Evolutionary conservation across 2,888 invertebrate species (phyloP), one percentile per base, ranked within the genome.

Genomic region (Danaus chrysippus): DNA sequence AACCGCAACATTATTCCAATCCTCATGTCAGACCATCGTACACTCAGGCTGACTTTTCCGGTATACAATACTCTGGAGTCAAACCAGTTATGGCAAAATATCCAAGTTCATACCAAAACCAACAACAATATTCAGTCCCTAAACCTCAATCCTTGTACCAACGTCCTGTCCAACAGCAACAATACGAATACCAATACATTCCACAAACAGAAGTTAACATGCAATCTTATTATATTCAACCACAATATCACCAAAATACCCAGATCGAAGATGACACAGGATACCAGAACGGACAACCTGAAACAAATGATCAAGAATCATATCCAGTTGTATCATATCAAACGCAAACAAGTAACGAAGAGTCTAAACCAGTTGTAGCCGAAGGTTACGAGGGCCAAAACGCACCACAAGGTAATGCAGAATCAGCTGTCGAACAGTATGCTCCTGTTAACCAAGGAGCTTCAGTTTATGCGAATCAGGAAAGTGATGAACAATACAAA

Each of bases 81-180:
- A 86, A 90, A 68, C 91, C 91, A n/a, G 87, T 86, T 1, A 89
- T 90, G 86, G 90, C 91, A 1, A 82, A 77, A 67, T 91, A 90
- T 68, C 91, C 91, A 44, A 76, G 82, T 53, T 82, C 78, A 54
- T 84, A 86, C 62, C 72, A 74, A 41, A 78, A 76, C 34, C 81
- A 79, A 42, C 80, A 79, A 43, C 80, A 82, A 41, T 84, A 86
- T 66, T 76, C 80, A 56, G 68, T 76, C 49, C 70, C 83, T 10
- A 79, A 80, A 65, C 76, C 81, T 41, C 83, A 86, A 68, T 74
- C 83, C 11, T 62, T 80, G 6, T 86, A 86, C 34, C 83, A 81
- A 59, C 81, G 81, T 59, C 83, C 82, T 11, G 68, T 75, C 23
- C 23, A 34, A 49, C 80, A 86, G 23, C 84, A 81, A 44, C 82